phyloP scores from a whole-genome alignment of 2,888 invertebrate species.

The Toxonevra muliebris region DNA sequence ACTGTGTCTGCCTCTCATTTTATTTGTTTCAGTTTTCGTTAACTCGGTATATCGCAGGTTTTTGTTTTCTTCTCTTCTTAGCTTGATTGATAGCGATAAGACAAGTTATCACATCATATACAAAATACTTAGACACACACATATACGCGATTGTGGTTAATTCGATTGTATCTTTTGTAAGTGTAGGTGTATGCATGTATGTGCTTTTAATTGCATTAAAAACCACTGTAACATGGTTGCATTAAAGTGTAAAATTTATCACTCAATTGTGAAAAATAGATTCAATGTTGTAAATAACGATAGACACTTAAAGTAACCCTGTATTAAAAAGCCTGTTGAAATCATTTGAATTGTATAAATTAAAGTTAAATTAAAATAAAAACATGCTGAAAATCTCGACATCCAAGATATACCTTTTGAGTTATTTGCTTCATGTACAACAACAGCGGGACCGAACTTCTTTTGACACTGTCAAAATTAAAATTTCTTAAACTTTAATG shows the following conservation, averaged over 20 bases:
- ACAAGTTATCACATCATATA: slow-evolving; percentile 28
- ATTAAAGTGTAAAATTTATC: not conserved
- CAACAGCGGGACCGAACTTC: too few relatives aligned
- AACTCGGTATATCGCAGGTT: slow-evolving; percentile 8
- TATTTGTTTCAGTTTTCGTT: slow-evolving; percentile 2
- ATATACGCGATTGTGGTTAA: not conserved
- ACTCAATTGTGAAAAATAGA: not conserved
- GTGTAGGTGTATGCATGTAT: not conserved
- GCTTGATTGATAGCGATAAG: slow-evolving; percentile 36
- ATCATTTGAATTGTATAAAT: too few relatives aligned
- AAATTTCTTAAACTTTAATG: too few relatives aligned
- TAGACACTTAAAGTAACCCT: too few relatives aligned
- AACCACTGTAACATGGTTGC: not conserved
- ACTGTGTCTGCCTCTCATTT: slow-evolving; percentile 5
- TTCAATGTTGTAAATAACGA: too few relatives aligned
- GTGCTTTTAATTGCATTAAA: not conserved
- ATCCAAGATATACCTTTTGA: too few relatives aligned
- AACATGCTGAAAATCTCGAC: too few relatives aligned
- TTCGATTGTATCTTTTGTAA: not conserved
- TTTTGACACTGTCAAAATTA: too few relatives aligned
- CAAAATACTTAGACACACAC: slow-evolving; percentile 7
- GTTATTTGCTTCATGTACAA: too few relatives aligned
- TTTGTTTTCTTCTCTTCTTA: slow-evolving; percentile 6
- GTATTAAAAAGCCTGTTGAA: too few relatives aligned
- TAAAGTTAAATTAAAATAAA: too few relatives aligned